Evolutionary conservation across 2,888 invertebrate species (phyloP), one percentile per base, ranked within the genome.

Genomic region (Platerodrilus igneus): DNA sequence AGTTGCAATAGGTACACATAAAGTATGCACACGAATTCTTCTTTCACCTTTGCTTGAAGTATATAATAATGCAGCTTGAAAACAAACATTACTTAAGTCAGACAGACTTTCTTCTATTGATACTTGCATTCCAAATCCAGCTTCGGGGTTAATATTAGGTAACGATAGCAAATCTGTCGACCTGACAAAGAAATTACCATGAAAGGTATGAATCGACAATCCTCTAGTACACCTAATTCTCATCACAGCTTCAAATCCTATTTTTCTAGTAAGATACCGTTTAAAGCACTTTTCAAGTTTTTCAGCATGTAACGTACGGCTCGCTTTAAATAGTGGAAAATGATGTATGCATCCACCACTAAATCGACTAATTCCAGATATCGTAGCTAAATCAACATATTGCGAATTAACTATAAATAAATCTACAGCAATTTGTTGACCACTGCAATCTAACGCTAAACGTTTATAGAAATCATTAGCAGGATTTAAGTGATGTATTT

Each of bases 241-340:
- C 92, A 99, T 93, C 13, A 99, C 99, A 3, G 99, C 93, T 67
- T 99, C 99, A 66, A 99, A 96, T 28, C 99, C 99, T 50, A 99
- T 92, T 75, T 97, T 97, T 51, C 99, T 76, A 0, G 89, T 88
- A 37, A 99, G 74, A 72, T 99, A 99, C 8, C 99, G 75, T 22
- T 82, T 77, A 16, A 99, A 72, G 66, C 83, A 81, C 37, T 81
- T 73, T 45, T 82, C 80, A 44, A 96, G 83, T 38, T 79, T 77
- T 37, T 86, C 85, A 4, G 81, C 78, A 59, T 86, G 78, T 51
- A 81, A 74, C 6, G 74, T 69, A 46, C 87, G 85, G 13, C 79
- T 71, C 17, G 78, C 75, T 53, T 81, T 79, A 71, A 90, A 94
- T 60, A 91, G 75, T 14, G 96, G 95, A 56, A 94, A 86, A 69